Conservation (phyloP, 2,113 vertebrate species). For the Arenaria interpres region DNA sequence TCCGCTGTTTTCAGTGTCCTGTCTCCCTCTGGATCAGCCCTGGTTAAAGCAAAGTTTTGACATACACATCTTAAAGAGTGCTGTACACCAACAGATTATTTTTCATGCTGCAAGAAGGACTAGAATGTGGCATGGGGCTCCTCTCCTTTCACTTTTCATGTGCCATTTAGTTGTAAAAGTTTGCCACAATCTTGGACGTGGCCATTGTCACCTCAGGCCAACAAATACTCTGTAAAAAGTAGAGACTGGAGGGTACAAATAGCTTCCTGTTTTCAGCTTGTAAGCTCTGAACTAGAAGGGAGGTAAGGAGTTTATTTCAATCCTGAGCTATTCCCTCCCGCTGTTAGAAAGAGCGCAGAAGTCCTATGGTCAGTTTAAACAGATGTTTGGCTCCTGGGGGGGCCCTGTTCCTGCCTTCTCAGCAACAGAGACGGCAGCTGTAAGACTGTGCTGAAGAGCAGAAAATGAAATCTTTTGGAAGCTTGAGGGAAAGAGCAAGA, state of each 20-base stretch:
- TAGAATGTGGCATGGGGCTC: not conserved
- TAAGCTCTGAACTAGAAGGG: not conserved
- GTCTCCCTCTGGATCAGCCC: not conserved
- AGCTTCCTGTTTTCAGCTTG: not conserved
- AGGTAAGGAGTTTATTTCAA: not conserved
- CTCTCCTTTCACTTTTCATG: not conserved
- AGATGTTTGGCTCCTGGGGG: not conserved
- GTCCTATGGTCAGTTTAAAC: not conserved
- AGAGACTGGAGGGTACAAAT: not conserved
- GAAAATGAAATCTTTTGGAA: not conserved
- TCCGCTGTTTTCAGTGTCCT: not conserved
- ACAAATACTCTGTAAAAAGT: not conserved
- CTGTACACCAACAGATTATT: not conserved
- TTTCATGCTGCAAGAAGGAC: not conserved
- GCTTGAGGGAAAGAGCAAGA: not conserved
- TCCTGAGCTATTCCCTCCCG: not conserved
- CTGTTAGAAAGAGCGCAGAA: not conserved
- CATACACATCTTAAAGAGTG: not conserved
- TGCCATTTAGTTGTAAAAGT: not conserved
- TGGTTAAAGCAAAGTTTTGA: not conserved
- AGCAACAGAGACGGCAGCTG: not conserved
- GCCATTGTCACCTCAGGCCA: not conserved
- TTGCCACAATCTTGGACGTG: not conserved
- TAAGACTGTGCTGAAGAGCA: not conserved
- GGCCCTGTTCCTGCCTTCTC: not conserved